Percentiles rank a stretch among this genome's conserved stretches.
Conservation (phyloP, 1,140 invertebrate genomes). For the Campoletis sonorensis region DNA sequence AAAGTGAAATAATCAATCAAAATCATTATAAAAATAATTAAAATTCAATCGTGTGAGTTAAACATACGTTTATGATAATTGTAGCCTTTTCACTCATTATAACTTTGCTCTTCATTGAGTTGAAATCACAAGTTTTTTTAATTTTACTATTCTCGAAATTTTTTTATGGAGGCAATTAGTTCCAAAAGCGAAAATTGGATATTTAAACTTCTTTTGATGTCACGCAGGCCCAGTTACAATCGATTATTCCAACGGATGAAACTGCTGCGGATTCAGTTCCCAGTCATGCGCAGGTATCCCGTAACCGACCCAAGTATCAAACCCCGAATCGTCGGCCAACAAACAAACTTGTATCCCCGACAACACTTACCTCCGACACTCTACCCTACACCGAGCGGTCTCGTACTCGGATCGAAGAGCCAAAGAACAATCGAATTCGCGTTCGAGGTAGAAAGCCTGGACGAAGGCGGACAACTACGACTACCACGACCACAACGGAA, state of each 20-base stretch:
- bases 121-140: too few relatives aligned
- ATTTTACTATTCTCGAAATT: too few relatives aligned
- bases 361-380: conserved; percentile 57
- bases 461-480: conserved; percentile 59
- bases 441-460: conserved; percentile 62
- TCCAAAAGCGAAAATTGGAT: background rate
- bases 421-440: conserved; percentile 56
- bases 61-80: too few relatives aligned
- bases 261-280: conserved; percentile 61
- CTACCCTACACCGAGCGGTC: conserved; percentile 56
- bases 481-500: conserved; percentile 66
- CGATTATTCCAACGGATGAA: conserved; percentile 56
- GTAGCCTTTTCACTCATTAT: too few relatives aligned
- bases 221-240: conserved; percentile 52
- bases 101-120: too few relatives aligned
- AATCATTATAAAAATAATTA: too few relatives aligned
- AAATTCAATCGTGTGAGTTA: too few relatives aligned
- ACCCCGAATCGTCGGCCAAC: conserved; percentile 61
- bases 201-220: conserved; percentile 8
- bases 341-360: conserved; percentile 54
- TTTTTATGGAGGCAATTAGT: too few relatives aligned
- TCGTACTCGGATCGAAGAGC: conserved; percentile 53
- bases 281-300: conserved; percentile 59
- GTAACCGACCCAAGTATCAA: conserved; percentile 68
- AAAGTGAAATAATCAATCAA: too few relatives aligned